phyloP scores from a whole-genome alignment of 2,888 invertebrate genomes.

The Capitulum mitella region DNA sequence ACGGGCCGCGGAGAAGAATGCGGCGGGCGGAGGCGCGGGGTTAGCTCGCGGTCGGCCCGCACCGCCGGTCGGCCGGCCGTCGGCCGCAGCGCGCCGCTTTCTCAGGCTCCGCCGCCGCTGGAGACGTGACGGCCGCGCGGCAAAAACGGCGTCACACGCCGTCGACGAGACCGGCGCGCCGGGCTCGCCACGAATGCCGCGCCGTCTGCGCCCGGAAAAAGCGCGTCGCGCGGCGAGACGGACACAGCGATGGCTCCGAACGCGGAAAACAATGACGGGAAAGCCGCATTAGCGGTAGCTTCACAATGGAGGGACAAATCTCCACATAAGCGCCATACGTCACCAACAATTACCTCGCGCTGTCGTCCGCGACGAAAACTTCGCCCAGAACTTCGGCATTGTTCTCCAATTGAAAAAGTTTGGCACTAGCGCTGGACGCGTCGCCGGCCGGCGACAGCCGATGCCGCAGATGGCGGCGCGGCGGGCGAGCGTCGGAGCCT shows the following conservation, averaged over 20 bases:
- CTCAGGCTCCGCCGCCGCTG: not conserved
- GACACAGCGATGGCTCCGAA: not conserved
- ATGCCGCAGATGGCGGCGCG: not conserved
- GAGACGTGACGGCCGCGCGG: not conserved
- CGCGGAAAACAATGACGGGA: slow-evolving; percentile 15
- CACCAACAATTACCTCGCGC: not conserved
- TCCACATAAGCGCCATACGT: not conserved
- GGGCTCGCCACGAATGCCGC: not conserved
- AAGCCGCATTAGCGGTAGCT: not conserved
- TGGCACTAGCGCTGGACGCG: not conserved
- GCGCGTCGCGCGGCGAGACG: not conserved
- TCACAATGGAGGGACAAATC: not conserved
- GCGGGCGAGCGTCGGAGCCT: not conserved
- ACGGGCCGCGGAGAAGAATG: not conserved
- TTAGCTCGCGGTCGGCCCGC: too few species aligned
- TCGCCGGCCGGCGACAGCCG: not conserved
- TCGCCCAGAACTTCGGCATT: not conserved
- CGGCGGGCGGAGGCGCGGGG: not conserved
- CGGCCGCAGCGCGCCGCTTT: too few species aligned
- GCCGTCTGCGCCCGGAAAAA: not conserved
- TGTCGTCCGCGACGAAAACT: not conserved
- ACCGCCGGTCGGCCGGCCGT: too few species aligned
- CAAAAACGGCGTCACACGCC: slow-evolving; percentile 16
- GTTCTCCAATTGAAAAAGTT: slow-evolving; percentile 21
- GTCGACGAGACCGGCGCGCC: not conserved